Base-by-base conservation (phyloP, 2,113 vertebrate species). In the Callipepla californica region DNA sequence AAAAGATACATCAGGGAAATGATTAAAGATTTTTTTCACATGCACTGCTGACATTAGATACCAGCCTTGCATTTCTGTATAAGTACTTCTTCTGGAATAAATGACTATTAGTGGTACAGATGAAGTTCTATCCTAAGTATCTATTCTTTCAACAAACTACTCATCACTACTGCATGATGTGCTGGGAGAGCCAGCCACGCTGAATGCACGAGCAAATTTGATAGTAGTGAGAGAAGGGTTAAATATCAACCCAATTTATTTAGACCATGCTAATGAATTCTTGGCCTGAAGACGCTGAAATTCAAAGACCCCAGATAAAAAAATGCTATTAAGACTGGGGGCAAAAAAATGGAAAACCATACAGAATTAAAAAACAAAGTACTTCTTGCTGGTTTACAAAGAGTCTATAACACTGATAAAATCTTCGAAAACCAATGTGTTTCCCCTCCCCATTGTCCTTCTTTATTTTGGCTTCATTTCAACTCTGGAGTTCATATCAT, bases 391-490 rank as follows among this genome's bases (percentile, higher is more conserved):
- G 93, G 94, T 96, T 97, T 95, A 96, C 95, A 96, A 96, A 97
- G 92, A 96, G 96, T 96, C 96, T 97, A 84, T 95, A 94, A 97
- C 97, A 96, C 72, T 94, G 97, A 95, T 82, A 95, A 89, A 85
- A 81, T 95, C 94, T 95, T 87, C 92, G 0, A 82, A 96, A 96
- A 96, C 76, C 70, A 82, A 85, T 94, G 95, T 91, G 32, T 77
- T 90, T 80, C 67, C 70, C 75, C 1, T 61, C 47, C 5, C 12
- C 44, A 40, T 77, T n/a, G 47, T 48, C 38, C 34, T 93, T 97
- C 36, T 93, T 97, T 98, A 98, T 89, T 98, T 98, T 86, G 98
- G 98, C 89, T 98, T 98, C 98, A 98, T 98, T 93, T 98, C 98
- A 74, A 98, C 98, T 47, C 98, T 76, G 74, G 98, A 97, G 94